Evolutionary conservation across 2,797 vertebrate genomes (phyloP), one percentile per base, ranked within the genome.

Genomic region (Hippocampus kuda): DNA sequence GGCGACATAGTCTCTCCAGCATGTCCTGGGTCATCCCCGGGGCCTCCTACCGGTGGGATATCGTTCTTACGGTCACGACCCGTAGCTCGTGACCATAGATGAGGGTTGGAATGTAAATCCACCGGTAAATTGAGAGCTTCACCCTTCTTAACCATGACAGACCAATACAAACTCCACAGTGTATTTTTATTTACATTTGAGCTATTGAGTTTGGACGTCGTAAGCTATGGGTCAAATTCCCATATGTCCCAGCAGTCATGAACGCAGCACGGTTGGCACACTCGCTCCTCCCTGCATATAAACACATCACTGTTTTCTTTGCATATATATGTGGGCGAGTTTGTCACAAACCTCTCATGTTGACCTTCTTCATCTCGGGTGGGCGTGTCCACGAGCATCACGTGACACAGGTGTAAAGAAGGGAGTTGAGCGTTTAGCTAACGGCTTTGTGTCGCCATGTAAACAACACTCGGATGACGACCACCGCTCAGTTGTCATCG

Each of bases 401-500:
- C 20, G 7, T 38, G 59, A 38, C 59, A 61, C 30, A 3, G 59
- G 16, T 20, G 30, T 22, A 61, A 34, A 61, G 59, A 61, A 61
- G 34, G 24, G 24, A 59, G 56, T 27, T 27, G 26, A 59, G 56
- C n/a, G 56, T 59, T 59, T 7, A 41, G 60, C 20, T 64, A 42
- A 64, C 22, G 11, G 61, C 61, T 64, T 64, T 68, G 30, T 60
- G 53, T 70, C 24, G 13, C 27, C 20, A 24, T 61, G 18, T 30
- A 24, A 59, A 66, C 26, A 68, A 70, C 42, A 30, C 46, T 53
- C 30, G 72, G 30, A 69, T 42, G 44, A 42, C 51, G 49, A 18
- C 59, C 30, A 38, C 59, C 30, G 30, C 27, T 61, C 59, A 22
- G 15, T 61, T 61, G 59, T 61, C 59, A 38, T 61, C 59, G 26